Evolutionary conservation across 2,797 vertebrate genomes (phyloP), one percentile per base, ranked within the genome.

Genomic region (Pelobates cultripes): DNA sequence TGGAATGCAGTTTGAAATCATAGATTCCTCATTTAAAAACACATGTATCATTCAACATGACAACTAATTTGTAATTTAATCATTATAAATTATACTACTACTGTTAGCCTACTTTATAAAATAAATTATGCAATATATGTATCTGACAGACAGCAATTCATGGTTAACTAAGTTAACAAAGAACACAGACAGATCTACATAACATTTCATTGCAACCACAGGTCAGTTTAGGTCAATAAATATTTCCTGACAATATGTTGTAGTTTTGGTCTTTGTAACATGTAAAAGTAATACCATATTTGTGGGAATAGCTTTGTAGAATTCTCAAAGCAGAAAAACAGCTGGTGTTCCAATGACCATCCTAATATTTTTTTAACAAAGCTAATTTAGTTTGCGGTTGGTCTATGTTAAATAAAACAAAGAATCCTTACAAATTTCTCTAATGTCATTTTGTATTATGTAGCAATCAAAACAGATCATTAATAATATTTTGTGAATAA

Each of bases 201-300:
- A 57, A 12, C 13, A 57, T 57, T 1, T 9, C 55, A 57, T 57
- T 57, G 55, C 55, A 57, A 57, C 55, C 55, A 3, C 55, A 57
- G 55, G 55, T 57, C 55, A 57, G 13, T 57, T 57, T 57, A 57
- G 55, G 55, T 66, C 63, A 28, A 66, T 66, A 66, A 12, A 66
- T 57, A 12, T 14, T 51, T 57, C 4, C 8, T 57, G 55, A 57
- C 55, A 57, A 57, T 57, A 14, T 57, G 55, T 57, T 57, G 55
- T 15, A 14, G 55, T 57, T 12, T 57, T 57, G 13, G 55, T 14
- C 55, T 57, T 4, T 57, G 9, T 57, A 57, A 57, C 55, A 57
- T 57, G 3, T 57, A 57, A 57, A 14, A 12, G 55, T 57, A 57
- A 57, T 57, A 57, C 55, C 55, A 57, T 12, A 57, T 57, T 57